Evolutionary conservation across 2,113 vertebrate genomes (phyloP), one percentile per base, ranked within the genome.

Genomic region (Nanorana parkeri): DNA sequence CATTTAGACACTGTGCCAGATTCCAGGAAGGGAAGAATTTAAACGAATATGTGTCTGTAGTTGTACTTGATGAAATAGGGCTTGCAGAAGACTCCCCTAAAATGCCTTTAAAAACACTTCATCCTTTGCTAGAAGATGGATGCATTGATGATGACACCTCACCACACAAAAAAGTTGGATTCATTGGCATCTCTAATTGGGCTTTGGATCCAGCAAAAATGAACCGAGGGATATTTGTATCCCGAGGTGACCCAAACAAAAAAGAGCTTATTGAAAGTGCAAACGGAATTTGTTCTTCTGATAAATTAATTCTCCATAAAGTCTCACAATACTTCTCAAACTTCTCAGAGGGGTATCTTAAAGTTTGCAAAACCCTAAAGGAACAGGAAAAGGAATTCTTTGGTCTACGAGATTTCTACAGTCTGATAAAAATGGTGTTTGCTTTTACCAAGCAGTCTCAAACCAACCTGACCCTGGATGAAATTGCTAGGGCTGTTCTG

Each of bases 141-240:
- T 99, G 97, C 88, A 95, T 99, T 74, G 98, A 99, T 0, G 97
- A 99, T 13, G 89, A 94, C 17, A 95, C 95, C 0, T 89, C 94
- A 67, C 96, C 96, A 23, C 96, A 99, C 91, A 96, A 95, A 80
- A 98, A 98, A 63, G 97, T 99, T 16, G 97, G 97, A 84, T 99
- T 99, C 71, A 88, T 99, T 0, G 97, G 98, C 0, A 99, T 99
- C 83, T 99, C 98, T 80, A 99, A 99, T 88, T 99, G 98, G 98
- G 97, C 98, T 0, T 89, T 99, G 75, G 98, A 99, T 84, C 98
- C 98, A 0, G 98, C 98, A 84, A 99, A 99, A 72, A 99, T 99
- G 98, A 99, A 99, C 89, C 89, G 98, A 84, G 98, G 98, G 20
- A 96, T 99, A 69, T 98, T 97, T 81, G 97, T 99, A 61, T 96